Conservation (phyloP, 2,888 invertebrate genomes). For the Eupithecia vulgata region DNA sequence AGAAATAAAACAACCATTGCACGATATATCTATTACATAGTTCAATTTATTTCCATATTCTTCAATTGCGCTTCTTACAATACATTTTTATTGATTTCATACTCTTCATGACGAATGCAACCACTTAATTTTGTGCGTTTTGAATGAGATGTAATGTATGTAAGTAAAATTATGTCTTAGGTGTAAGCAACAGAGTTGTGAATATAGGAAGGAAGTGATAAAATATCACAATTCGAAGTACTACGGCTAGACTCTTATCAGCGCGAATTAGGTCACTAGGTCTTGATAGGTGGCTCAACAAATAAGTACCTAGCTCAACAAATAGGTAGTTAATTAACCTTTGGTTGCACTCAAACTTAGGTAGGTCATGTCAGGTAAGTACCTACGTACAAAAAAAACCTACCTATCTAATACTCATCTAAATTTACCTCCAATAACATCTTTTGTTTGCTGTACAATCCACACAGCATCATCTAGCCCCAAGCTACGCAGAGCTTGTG, state of each 20-base stretch:
- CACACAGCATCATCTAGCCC: no score
- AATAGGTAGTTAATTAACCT: background rate
- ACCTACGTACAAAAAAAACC: no score
- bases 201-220: background rate
- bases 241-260: constrained; percentile 32
- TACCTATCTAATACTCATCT: no score
- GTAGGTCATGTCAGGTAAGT: no score
- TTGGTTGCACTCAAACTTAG: background rate
- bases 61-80: constrained; percentile 53
- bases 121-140: constrained; percentile 17
- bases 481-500: no score
- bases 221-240: constrained; percentile 14
- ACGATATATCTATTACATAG: constrained; percentile 68
- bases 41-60: constrained; percentile 66
- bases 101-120: constrained; percentile 44
- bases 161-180: constrained; percentile 5
- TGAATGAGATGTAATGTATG: background rate
- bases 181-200: background rate
- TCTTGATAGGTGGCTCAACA: constrained; percentile 7
- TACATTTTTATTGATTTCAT: constrained; percentile 41
- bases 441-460: no score
- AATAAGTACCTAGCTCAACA: background rate
- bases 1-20: constrained; percentile 60
- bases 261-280: constrained; percentile 30
- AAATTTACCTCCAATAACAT: no score